Evolutionary conservation across 2,888 invertebrate species (phyloP), one percentile per base, ranked within the genome.

Genomic region (Dermolepida albohirtum): DNA sequence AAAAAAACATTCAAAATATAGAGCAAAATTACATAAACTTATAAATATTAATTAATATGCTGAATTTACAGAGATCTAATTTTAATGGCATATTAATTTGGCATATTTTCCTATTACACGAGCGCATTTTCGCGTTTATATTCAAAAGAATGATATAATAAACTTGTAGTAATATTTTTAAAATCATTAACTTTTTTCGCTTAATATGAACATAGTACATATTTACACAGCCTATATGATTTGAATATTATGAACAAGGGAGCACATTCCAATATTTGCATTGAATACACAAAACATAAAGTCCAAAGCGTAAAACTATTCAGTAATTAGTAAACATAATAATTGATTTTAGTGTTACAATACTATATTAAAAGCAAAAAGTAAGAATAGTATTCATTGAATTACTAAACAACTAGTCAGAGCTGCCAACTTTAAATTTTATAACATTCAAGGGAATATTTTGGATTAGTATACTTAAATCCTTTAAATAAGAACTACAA

Each of bases 31-130:
- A 34, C 6, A 34, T 34, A 5, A 34, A 34, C 34, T 34, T 34
- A 47, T 17, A 44, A 43, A 17, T 49, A 22, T 49, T 22, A 49
- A 49, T 16, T 17, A 47, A 47, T 47, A 47, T 34, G 34, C 34
- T 34, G 34, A 34, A 16, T 47, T 16, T 34, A 43, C 27, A 47
- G 34, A 44, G 47, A 59, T 62, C 47, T 47, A 62, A 47, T 12
- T 14, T 62, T 62, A 62, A 62, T 62, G 59, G 59, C 59, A 49
- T 62, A 43, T 47, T 47, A 62, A 14, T 62, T 62, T 62, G 59
- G 59, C 59, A 62, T 34, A 34, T 62, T 49, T 62, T 43, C 57
- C 34, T 47, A 62, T 62, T 12, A 62, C 16, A 39, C 44, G 12
- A 29, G 34, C n/a, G 47, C 39, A 14, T 34, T 62, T 62, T 17